phyloP scores from a whole-genome alignment of 2,113 vertebrate species.

The Eonycteris spelaea region DNA sequence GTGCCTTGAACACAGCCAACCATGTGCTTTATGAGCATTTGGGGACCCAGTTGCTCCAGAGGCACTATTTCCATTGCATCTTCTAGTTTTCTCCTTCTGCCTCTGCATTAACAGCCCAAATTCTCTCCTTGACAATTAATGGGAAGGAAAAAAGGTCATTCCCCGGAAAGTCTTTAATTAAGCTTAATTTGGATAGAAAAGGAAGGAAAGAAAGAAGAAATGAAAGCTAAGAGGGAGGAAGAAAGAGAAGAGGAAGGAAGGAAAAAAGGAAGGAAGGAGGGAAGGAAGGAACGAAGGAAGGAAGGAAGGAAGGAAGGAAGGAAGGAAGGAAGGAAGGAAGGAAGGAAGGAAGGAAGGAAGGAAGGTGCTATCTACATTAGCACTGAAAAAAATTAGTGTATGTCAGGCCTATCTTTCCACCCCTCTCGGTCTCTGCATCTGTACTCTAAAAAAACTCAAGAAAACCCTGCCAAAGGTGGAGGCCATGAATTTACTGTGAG shows the following conservation, averaged over 20 bases:
- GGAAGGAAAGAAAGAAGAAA: neutral
- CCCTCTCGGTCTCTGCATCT: neutral
- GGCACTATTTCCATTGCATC: neutral
- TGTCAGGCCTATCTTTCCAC: neutral
- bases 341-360: accelerated
- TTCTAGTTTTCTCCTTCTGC: neutral
- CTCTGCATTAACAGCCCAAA: neutral
- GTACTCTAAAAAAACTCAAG: neutral
- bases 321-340: too few species aligned
- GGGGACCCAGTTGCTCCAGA: neutral
- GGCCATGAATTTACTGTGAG: neutral
- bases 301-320: neutral
- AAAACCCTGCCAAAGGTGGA: neutral
- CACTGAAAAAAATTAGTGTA: neutral
- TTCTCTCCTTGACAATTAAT: neutral
- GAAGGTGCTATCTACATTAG: neutral
- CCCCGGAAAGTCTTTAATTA: neutral
- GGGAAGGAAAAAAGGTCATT: neutral
- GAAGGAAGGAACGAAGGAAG: neutral
- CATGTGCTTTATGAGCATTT: neutral
- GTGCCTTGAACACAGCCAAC: neutral
- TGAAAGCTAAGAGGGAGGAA: neutral
- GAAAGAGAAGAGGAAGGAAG: neutral
- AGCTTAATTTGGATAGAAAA: neutral
- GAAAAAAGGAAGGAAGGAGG: too few species aligned